Percentiles rank a stretch among this genome's conserved stretches.
Conservation (phyloP, 2,113 vertebrate genomes). For the Heterotilapia buettikoferi region DNA sequence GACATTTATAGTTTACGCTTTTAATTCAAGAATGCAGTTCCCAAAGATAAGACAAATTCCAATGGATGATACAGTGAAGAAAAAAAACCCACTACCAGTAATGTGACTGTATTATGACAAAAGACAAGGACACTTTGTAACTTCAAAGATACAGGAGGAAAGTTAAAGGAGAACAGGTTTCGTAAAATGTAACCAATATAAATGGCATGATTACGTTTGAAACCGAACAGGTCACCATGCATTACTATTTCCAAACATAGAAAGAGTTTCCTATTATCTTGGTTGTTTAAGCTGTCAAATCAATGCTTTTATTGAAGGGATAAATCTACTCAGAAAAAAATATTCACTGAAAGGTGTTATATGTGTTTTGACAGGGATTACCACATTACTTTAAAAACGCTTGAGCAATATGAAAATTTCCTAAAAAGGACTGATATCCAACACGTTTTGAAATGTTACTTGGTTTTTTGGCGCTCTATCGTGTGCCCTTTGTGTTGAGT, state of each 20-base stretch:
- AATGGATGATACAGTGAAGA: neutral
- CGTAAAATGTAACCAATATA: neutral
- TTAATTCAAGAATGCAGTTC: neutral
- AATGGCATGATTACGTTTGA: neutral
- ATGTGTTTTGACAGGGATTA: neutral
- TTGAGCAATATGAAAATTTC: neutral
- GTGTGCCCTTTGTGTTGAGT: neutral
- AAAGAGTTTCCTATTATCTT: neutral
- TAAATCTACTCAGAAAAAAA: neutral
- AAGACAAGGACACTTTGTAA: constrained; percentile 19
- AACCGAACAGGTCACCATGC: neutral
- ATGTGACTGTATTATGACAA: neutral
- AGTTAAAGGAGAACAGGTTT: neutral
- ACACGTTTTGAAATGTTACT: neutral
- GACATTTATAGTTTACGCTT: neutral
- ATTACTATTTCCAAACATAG: neutral
- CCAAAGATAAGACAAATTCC: neutral
- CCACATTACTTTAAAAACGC: neutral
- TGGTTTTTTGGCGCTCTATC: neutral
- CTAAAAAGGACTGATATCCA: neutral
- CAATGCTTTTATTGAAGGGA: neutral
- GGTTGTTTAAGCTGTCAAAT: neutral
- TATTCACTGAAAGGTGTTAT: neutral
- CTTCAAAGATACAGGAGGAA: neutral
- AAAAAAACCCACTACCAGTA: neutral